Evolutionary conservation across 2,888 invertebrate species (phyloP).

Genomic region (Orchestes rusci): DNA sequence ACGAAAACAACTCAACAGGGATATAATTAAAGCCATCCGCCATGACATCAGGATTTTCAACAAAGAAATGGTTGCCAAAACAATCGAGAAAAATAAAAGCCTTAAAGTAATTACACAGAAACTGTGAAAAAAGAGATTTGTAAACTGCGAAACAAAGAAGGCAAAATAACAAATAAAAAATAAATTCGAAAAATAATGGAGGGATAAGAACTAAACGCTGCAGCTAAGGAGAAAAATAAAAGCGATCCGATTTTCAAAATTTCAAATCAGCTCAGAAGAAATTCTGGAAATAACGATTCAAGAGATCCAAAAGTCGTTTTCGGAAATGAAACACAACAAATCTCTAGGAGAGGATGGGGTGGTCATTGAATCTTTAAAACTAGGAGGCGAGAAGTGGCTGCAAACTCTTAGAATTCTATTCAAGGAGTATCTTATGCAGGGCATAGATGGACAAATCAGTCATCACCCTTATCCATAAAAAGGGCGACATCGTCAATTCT

Average conservation of each 20-base stretch:
- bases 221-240: neutral
- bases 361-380: conserved; percentile 7
- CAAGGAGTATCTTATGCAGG: neutral
- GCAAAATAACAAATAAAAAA: conserved; percentile 3
- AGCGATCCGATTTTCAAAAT: neutral
- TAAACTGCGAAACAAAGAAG: conserved; percentile 4
- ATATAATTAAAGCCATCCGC: conserved; percentile 1
- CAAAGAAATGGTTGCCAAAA: neutral
- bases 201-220: neutral
- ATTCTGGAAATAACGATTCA: conserved; percentile 1
- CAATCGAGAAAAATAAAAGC: conserved; percentile 5
- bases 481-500: conserved; percentile 2
- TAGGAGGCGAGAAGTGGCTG: conserved; percentile 4
- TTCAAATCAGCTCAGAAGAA: conserved; percentile 1
- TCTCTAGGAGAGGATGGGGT: conserved; percentile 1
- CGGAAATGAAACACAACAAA: conserved; percentile 11
- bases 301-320: neutral
- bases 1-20: conserved; percentile 1
- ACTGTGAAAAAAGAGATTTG: conserved; percentile 1
- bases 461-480: conserved; percentile 2
- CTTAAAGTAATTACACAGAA: conserved; percentile 4
- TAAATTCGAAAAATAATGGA: conserved; percentile 5
- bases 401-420: conserved; percentile 1
- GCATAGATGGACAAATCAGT: conserved; percentile 3
- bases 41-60: too few relatives aligned